Evolutionary conservation across 2,113 vertebrate genomes (phyloP).

Genomic region (Carassius gibelio): DNA sequence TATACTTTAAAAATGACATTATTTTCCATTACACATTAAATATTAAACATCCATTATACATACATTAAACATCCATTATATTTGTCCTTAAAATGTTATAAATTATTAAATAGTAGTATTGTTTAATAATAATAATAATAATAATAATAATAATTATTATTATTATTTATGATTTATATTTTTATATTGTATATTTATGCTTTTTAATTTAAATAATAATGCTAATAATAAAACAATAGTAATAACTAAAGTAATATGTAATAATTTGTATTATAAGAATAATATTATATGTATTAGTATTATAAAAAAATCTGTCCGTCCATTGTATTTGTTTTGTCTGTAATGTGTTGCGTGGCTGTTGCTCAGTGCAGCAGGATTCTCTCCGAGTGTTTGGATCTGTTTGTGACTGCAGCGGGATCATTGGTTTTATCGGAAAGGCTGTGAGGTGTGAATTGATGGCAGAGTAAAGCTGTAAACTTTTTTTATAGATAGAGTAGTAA

Average conservation of each 20-base stretch:
- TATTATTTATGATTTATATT: too few species aligned
- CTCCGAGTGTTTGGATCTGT: not conserved
- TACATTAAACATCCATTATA: too few species aligned
- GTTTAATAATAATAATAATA: too few species aligned
- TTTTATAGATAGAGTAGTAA: conserved; percentile 68
- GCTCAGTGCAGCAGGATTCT: not conserved
- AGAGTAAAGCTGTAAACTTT: conserved; percentile 38
- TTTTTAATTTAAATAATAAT: not conserved
- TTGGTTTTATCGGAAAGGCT: conserved; percentile 21
- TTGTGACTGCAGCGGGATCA: conserved; percentile 20
- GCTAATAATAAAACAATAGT: not conserved
- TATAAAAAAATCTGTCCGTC: too few species aligned
- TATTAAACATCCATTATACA: too few species aligned
- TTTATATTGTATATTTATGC: not conserved
- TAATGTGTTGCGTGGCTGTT: not conserved
- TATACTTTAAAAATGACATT: too few species aligned
- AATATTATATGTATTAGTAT: too few species aligned
- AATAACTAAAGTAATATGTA: not conserved
- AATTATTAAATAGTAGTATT: too few species aligned
- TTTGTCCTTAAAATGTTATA: too few species aligned
- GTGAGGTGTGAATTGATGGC: conserved; percentile 40
- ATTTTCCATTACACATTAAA: too few species aligned
- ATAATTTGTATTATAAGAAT: not conserved
- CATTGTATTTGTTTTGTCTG: not conserved
- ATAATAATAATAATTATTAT: too few species aligned